Conservation (phyloP, 2,113 vertebrate genomes). For the Tiliqua scincoides region DNA sequence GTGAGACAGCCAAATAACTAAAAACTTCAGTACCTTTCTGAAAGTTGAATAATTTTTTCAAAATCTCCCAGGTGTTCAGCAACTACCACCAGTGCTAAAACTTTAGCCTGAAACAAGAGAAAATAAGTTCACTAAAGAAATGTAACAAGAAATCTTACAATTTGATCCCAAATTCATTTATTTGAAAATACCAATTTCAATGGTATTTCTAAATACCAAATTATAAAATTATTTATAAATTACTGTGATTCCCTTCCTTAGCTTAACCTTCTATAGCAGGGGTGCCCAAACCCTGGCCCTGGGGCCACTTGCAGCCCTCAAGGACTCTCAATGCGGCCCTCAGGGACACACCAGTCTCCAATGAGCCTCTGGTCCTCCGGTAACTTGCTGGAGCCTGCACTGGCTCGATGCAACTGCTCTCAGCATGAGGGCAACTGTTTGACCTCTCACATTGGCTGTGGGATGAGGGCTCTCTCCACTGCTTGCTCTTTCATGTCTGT, state of each 20-base stretch:
- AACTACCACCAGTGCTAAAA: slow-evolving; percentile 87
- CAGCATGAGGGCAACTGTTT: no score
- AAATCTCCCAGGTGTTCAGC: slow-evolving; percentile 90
- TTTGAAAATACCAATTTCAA: not conserved
- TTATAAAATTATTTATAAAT: not conserved
- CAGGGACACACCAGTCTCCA: no score
- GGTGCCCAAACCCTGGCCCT: no score
- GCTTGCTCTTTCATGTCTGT: no score
- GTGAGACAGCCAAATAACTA: not conserved
- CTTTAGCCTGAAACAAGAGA: slow-evolving; percentile 77
- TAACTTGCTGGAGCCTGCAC: no score
- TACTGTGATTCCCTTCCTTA: not conserved
- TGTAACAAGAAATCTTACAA: slow-evolving; percentile 4
- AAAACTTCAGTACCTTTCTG: slow-evolving; percentile 78
- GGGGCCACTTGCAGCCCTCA: no score
- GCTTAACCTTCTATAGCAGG: not conserved
- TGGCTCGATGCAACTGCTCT: no score
- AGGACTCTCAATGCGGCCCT: no score
- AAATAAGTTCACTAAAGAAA: slow-evolving; percentile 10
- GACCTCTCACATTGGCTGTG: no score
- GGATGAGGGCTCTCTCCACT: no score
- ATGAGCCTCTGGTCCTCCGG: no score
- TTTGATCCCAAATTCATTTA: not conserved
- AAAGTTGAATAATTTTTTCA: slow-evolving; percentile 88
- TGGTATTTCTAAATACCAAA: not conserved